Percentiles rank a stretch among this genome's conserved stretches.
Evolutionary conservation across 2,797 vertebrate genomes (phyloP).

Genomic region (Cygnus olor): DNA sequence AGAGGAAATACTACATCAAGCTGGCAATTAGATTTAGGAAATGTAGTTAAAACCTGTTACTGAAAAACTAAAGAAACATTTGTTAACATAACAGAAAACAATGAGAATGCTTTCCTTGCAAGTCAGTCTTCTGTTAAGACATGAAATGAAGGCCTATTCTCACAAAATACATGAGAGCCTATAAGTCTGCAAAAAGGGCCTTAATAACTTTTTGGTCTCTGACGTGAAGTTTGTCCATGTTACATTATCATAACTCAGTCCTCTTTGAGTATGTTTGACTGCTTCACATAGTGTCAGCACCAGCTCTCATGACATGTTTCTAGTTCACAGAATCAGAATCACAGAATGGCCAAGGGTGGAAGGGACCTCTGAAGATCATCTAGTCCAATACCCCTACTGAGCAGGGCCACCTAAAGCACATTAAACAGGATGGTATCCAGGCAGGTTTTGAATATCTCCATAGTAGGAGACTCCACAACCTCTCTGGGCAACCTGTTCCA

Average conservation of each 20-base stretch:
- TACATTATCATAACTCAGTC: neutral
- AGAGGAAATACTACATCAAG: neutral
- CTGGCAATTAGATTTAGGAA: neutral
- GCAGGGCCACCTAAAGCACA: too few species aligned
- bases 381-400: too few species aligned
- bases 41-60: neutral
- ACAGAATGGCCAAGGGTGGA: too few species aligned
- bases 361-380: too few species aligned
- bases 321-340: neutral
- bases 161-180: neutral
- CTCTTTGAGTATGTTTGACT: neutral
- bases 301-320: neutral
- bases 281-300: neutral
- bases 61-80: neutral
- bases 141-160: neutral
- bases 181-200: neutral
- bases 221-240: rapidly evolving
- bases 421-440: too few species aligned
- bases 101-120: neutral
- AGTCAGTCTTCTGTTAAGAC: neutral
- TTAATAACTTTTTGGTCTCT: neutral
- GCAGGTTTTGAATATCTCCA: too few species aligned
- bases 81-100: neutral
- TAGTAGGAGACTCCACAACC: neutral
- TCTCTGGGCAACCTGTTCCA: neutral